Base-by-base conservation (phyloP, 2,888 invertebrate species). In the Heteromurus nitidus region DNA sequence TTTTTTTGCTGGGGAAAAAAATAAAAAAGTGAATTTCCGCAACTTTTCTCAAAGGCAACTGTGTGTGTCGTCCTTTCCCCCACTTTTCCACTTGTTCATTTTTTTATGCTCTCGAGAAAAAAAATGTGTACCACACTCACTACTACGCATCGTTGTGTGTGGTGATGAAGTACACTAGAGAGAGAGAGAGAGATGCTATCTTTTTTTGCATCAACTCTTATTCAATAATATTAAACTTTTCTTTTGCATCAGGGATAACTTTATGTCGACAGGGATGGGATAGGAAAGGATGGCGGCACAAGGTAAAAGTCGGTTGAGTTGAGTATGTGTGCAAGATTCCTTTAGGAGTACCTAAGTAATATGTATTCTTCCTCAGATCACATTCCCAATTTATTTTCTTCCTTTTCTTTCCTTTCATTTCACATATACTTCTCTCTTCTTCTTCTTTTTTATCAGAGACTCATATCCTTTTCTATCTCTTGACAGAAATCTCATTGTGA, bases 71-170 rank as follows among this genome's bases (percentile, higher is more conserved):
- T 9, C 22, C 20, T 55, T 55, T 11, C 26, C 26, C 55, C 55
- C 55, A 55, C 24, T 55, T 55, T 26, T n/a, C 55, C 55, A 55
- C 55, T 55, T 55, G 24, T 26, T 55, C 55, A 55, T 55, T 24
- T 47, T 47, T 47, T 47, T 47, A 36, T 36, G 13, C 36, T 9
- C 36, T n/a, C n/a, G n/a, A n/a, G n/a, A n/a, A n/a, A n/a, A n/a
- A 36, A 9, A 5, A 36, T 36, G 36, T 13, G 7, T 36, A 13
- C 36, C 36, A 36, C 36, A 9, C 13, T 36, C 36, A 36, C 36
- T 36, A n/a, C n/a, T 36, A 13, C 7, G 36, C 13, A 13, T 5
- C 36, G 36, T 36, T n/a, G 36, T 36, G 36, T 36, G 47, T n/a
- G 47, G 3, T 47, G 47, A 47, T 47, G 47, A 36, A 13, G 36